Evolutionary conservation across 2,888 invertebrate genomes (phyloP), one percentile per base, ranked within the genome.

Genomic region (Plusia festucae): DNA sequence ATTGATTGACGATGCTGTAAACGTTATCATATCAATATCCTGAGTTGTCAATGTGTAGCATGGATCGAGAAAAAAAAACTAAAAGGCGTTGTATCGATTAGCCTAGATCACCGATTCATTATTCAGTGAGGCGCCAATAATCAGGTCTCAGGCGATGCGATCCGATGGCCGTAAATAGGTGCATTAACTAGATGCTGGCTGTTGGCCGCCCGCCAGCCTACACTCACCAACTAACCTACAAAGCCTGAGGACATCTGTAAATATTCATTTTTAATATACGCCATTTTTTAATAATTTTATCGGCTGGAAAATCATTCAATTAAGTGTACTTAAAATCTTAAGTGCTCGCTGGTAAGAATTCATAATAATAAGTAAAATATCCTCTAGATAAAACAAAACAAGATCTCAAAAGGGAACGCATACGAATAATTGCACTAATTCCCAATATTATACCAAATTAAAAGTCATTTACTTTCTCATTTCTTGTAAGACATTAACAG

Each of bases 81-180:
- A 82, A 82, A 85, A 85, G 83, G 85, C 82, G 74, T 82, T 81
- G 85, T 85, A 90, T 90, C 89, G 88, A 91, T 93, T 91, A 91
- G 90, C 88, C 87, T 80, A 89, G 87, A 90, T 90, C 79, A 85
- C 65, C 82, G 82, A 85, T 88, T 88, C 82, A 92, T 92, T 91
- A 92, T 91, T 89, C 90, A 91, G 85, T 65, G 82, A 87, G 90
- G 91, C 91, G 91, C 91, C 91, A 89, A 88, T 90, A 89, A 90
- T 88, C 88, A 88, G 85, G 83, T 84, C 79, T 84, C 60, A 76
- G 82, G 85, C 87, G 84, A 86, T 86, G 87, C 85, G 82, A 82
- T 79, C 68, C 82, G 76, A 68, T 73, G 72, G 84, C 85, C 82
- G 84, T 85, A 89, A 89, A 90, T 89, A 88, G 86, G 82, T 65